These are phyloP conservation scores for Heliocidaris erythrogramma DNA, from an alignment of 35 echinoderm and acorn worm species.

Conservation along the genomic window DNA sequence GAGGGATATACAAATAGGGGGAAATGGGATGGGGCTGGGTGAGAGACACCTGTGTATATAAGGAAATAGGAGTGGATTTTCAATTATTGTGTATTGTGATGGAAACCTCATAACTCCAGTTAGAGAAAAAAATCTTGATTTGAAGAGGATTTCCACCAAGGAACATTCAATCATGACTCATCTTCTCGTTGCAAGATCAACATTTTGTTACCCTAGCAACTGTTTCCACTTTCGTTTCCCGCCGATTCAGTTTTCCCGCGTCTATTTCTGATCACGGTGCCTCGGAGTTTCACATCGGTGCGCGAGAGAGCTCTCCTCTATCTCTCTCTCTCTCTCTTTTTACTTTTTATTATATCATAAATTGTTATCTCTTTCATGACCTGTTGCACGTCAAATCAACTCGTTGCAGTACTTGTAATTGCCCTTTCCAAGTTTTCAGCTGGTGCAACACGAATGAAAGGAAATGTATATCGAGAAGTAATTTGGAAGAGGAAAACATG, in stretches of 20 bases:
- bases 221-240: neutral
- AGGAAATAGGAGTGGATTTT: neutral
- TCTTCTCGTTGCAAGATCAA: neutral
- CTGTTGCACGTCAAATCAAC: neutral
- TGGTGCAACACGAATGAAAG: neutral
- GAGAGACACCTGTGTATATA: neutral
- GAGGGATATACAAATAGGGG: neutral
- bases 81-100: neutral
- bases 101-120: neutral
- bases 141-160: neutral
- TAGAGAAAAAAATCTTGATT: neutral
- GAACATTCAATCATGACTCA: neutral
- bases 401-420: neutral
- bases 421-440: neutral
- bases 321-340: no score
- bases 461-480: constrained; percentile 10
- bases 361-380: neutral
- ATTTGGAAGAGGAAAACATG: neutral
- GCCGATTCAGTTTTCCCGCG: neutral
- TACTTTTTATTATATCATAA: neutral
- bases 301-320: neutral
- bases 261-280: neutral
- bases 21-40: neutral
- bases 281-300: neutral
- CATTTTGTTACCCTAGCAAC: neutral